A percentile compares a stretch with the other conserved stretches of the same genome.
Evolutionary conservation across 2,113 vertebrate species (phyloP).

Genomic region (Raja brachyura): DNA sequence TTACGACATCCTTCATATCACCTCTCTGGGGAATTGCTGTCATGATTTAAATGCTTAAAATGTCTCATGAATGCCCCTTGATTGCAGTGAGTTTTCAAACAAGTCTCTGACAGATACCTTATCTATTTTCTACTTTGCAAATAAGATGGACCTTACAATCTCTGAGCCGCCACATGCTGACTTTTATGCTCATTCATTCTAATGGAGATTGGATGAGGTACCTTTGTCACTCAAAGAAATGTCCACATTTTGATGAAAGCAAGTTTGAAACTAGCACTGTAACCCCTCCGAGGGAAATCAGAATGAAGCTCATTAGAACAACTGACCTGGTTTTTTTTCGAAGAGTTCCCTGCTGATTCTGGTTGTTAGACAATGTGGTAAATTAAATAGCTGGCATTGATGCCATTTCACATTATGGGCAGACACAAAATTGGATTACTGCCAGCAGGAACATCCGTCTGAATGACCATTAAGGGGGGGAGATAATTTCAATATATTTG

Average conservation of each 20-base stretch:
- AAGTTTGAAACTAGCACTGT: neutral
- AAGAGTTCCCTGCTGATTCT: conserved; percentile 11
- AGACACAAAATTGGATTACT: neutral
- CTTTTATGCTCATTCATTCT: neutral
- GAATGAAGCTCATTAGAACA: neutral
- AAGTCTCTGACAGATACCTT: neutral
- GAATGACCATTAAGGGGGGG: neutral
- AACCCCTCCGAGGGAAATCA: neutral
- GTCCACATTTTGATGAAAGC: neutral
- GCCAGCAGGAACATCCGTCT: neutral
- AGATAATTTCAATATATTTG: neutral
- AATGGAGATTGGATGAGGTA: neutral
- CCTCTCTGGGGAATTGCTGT: neutral
- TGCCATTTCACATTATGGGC: neutral
- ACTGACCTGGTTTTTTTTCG: neutral
- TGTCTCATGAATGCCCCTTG: neutral
- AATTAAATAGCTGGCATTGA: conserved; percentile 22
- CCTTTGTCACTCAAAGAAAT: neutral
- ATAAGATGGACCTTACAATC: neutral
- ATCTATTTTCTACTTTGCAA: neutral
- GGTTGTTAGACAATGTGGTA: neutral
- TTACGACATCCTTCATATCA: no score
- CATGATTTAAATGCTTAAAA: neutral
- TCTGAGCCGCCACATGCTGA: neutral
- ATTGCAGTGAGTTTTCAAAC: neutral